Conservation (phyloP, 2,888 invertebrate genomes). For the Notodonta ziczac region DNA sequence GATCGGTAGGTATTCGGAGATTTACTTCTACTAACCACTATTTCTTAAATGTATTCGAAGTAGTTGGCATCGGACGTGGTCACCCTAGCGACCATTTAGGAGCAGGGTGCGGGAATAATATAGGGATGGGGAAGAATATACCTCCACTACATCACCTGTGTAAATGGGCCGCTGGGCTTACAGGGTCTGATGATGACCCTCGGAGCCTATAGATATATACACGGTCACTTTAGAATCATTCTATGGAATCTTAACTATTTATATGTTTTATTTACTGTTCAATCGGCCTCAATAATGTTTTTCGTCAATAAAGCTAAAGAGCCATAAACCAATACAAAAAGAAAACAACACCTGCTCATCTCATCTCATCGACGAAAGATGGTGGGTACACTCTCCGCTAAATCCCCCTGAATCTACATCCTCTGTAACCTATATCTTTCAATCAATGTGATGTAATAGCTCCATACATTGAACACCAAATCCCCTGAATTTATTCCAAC, state of each 20-base stretch:
- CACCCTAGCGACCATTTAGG: slow-evolving; percentile 32
- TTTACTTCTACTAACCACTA: too few relatives aligned
- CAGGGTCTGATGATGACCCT: slow-evolving; percentile 24
- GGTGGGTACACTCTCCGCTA: neutral
- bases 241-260: too few relatives aligned
- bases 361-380: neutral
- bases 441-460: slow-evolving; percentile 33
- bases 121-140: slow-evolving; percentile 39
- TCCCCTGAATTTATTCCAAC: slow-evolving; percentile 41
- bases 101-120: slow-evolving; percentile 40
- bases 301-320: too few relatives aligned
- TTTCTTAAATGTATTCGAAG: neutral
- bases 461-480: slow-evolving; percentile 37
- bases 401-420: neutral
- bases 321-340: neutral
- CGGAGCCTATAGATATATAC: neutral
- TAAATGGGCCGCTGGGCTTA: slow-evolving; percentile 20
- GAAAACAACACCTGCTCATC: too few relatives aligned
- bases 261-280: too few relatives aligned
- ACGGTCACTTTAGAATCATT: too few relatives aligned
- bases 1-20: too few relatives aligned
- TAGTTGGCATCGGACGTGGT: slow-evolving; percentile 21
- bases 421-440: slow-evolving; percentile 17
- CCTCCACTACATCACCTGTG: slow-evolving; percentile 30
- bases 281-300: too few relatives aligned